phyloP scores from a whole-genome alignment of 2,113 vertebrate species.

The Gavialis gangeticus region DNA sequence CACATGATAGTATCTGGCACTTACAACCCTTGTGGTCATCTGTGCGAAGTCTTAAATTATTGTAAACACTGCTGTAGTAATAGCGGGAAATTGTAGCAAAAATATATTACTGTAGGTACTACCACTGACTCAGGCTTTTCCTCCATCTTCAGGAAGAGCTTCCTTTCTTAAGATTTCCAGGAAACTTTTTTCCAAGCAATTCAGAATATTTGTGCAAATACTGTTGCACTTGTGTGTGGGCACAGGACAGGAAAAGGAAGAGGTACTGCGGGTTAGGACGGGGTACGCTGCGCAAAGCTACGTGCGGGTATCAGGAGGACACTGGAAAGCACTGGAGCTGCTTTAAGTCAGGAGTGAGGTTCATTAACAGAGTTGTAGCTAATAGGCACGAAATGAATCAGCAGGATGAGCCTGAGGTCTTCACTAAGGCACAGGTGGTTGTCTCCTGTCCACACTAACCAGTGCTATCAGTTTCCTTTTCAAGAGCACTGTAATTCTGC shows the following conservation, averaged over 20 bases:
- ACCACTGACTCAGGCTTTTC: neutral
- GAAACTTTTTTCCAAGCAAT: neutral
- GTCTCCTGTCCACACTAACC: neutral
- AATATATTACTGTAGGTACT: neutral
- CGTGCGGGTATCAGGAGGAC: neutral
- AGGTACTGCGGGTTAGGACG: neutral
- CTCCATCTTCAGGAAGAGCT: neutral
- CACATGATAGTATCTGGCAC: neutral
- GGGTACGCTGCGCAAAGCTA: neutral
- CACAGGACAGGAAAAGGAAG: neutral
- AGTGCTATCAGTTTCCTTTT: neutral
- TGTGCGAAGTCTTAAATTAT: neutral
- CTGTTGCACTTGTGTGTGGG: neutral
- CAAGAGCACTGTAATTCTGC: fast-evolving
- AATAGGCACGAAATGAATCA: neutral
- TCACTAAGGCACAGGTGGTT: too few relatives aligned
- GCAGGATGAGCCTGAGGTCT: neutral
- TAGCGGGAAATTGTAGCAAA: neutral
- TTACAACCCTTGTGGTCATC: neutral
- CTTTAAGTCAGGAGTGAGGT: neutral
- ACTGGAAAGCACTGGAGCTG: neutral
- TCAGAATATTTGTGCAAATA: neutral
- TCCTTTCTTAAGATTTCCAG: neutral
- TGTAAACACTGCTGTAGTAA: neutral
- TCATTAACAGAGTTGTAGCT: neutral